Evolutionary conservation across 2,888 invertebrate species (phyloP).

Genomic region (Alloplasta piceator): DNA sequence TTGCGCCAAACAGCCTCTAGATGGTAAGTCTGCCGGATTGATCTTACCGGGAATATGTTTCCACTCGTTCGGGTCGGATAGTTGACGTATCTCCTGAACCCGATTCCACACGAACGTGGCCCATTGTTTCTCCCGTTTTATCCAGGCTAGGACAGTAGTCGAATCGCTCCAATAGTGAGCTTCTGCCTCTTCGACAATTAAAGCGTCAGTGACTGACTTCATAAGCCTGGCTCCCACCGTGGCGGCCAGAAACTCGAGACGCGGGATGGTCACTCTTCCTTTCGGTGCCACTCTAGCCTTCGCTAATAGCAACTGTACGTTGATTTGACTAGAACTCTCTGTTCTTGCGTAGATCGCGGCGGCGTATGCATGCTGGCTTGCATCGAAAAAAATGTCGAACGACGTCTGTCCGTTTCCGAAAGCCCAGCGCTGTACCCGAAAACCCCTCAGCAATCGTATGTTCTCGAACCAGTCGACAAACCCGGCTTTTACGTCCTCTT

Average conservation of each 20-base stretch:
- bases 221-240: constrained; percentile 12
- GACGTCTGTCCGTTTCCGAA: not conserved
- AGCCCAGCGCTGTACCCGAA: constrained; percentile 65
- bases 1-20: constrained; percentile 72
- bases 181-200: constrained; percentile 49
- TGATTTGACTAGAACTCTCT: not conserved
- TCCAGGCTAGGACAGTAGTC: constrained; percentile 71
- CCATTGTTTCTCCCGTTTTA: constrained; percentile 69
- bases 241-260: constrained; percentile 39
- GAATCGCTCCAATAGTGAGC: constrained; percentile 74
- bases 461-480: constrained; percentile 11
- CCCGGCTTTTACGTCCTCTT: not conserved
- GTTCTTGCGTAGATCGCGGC: constrained; percentile 15
- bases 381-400: constrained; percentile 28
- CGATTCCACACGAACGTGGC: constrained; percentile 72
- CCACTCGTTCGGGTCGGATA: constrained; percentile 66
- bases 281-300: constrained; percentile 44
- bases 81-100: constrained; percentile 71
- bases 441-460: constrained; percentile 9
- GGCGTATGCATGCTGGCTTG: constrained; percentile 43
- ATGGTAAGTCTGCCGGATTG: constrained; percentile 77
- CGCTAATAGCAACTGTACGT: constrained; percentile 16
- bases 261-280: constrained; percentile 16
- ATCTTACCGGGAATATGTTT: constrained; percentile 72
- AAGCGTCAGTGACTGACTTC: constrained; percentile 17